Evolutionary conservation across 1,140 invertebrate species (phyloP).

Genomic region (Drosophila nannoptera): DNA sequence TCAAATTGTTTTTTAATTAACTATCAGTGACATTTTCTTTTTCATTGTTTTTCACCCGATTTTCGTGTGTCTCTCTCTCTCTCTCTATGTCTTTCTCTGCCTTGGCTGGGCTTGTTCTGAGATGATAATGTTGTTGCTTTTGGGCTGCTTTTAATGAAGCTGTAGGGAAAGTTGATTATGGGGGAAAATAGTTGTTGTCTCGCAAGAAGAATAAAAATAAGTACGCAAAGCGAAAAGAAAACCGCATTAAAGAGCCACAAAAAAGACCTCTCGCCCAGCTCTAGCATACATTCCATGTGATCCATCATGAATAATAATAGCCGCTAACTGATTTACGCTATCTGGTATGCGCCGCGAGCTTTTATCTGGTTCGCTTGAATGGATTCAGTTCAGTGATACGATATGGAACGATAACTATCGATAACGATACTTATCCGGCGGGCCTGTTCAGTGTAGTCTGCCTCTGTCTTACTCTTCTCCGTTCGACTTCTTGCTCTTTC

Average conservation of each 20-base stretch:
- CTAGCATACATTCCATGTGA: too few relatives aligned
- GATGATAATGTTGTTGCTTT: slow-evolving; percentile 10
- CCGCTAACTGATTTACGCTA: too few relatives aligned
- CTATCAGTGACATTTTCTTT: slow-evolving; percentile 75
- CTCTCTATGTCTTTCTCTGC: slow-evolving; percentile 6
- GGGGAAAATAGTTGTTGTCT: neutral
- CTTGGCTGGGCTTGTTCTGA: neutral
- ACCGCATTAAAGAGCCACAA: too few relatives aligned
- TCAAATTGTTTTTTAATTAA: slow-evolving; percentile 78
- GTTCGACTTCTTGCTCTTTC: neutral
- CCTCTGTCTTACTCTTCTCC: neutral
- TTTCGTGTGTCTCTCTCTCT: slow-evolving; percentile 11
- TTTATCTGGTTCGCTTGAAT: too few relatives aligned
- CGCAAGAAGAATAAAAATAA: neutral
- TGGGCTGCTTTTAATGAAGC: slow-evolving; percentile 58
- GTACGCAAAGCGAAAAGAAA: too few relatives aligned
- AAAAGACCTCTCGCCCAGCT: too few relatives aligned
- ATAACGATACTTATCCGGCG: neutral
- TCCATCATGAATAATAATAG: too few relatives aligned
- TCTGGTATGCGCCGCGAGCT: too few relatives aligned
- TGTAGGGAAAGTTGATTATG: slow-evolving; percentile 63
- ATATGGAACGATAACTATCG: too few relatives aligned
- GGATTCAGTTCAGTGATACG: too few relatives aligned
- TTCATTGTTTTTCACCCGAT: slow-evolving; percentile 60
- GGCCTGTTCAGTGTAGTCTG: too few relatives aligned